Percentiles rank a stretch among this genome's conserved stretches.
Conservation (phyloP, 2,888 invertebrate genomes). For the Synergus gifuensis region DNA sequence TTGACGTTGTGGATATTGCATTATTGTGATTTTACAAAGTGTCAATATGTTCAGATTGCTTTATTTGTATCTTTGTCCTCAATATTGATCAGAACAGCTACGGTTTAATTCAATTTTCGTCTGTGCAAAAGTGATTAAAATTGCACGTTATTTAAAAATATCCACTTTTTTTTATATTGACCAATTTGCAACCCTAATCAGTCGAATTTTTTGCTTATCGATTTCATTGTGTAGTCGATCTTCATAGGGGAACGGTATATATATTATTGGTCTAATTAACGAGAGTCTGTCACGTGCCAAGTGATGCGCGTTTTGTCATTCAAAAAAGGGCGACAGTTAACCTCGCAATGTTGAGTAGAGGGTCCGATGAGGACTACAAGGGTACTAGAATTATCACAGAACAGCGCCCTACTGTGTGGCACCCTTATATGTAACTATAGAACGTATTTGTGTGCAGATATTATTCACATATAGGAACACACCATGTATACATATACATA, state of each 20-base stretch:
- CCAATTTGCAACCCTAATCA: neutral
- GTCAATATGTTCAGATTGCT: slow-evolving; percentile 8
- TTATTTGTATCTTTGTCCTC: neutral
- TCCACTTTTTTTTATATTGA: too few species aligned
- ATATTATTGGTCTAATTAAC: slow-evolving; percentile 52
- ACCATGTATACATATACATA: neutral
- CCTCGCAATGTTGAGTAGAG: slow-evolving; percentile 53
- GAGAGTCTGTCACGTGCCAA: slow-evolving; percentile 47
- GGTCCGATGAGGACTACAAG: slow-evolving; percentile 54
- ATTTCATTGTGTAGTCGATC: neutral
- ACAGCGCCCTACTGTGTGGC: slow-evolving; percentile 44
- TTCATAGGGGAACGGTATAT: neutral
- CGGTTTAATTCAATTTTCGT: slow-evolving; percentile 8
- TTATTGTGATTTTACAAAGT: slow-evolving; percentile 12
- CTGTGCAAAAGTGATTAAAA: neutral
- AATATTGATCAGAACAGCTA: neutral
- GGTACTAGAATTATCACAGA: slow-evolving; percentile 56
- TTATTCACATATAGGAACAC: neutral
- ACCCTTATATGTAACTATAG: slow-evolving; percentile 42
- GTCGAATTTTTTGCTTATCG: neutral
- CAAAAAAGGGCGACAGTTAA: slow-evolving; percentile 53
- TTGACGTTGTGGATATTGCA: neutral
- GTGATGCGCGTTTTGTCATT: slow-evolving; percentile 51
- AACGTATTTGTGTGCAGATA: neutral
- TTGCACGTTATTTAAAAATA: neutral